Evolutionary conservation across 1,140 invertebrate genomes (phyloP), one percentile per base, ranked within the genome.

Genomic region (Macrostomum lignano): DNA sequence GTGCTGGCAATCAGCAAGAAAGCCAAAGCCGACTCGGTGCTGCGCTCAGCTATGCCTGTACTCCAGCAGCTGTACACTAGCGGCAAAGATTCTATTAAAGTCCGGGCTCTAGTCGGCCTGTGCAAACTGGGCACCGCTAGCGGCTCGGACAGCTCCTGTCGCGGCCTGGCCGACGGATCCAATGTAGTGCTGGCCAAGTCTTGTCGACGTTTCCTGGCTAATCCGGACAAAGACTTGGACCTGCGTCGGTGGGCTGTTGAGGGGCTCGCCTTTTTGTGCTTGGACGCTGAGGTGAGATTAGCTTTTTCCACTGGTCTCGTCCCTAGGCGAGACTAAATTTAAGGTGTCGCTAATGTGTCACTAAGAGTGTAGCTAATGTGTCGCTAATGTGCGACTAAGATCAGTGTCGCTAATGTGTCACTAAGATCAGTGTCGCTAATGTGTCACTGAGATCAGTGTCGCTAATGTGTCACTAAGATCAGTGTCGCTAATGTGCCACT

Each of bases 271-370:
- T 98, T 93, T 51, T 60, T 98, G 2, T 88, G 84, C 3, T 64
- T 98, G 22, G 86, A 98, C 63, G 91, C 81, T 7, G 86, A 96
- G 56, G 78, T 96, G 1, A 98, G 98, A n/a, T n/a, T n/a, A n/a
- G n/a, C n/a, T n/a, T n/a, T n/a, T n/a, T n/a, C n/a, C n/a, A n/a
- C n/a, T n/a, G n/a, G n/a, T n/a, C n/a, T n/a, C n/a, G n/a, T n/a
- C n/a, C n/a, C n/a, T n/a, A n/a, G n/a, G n/a, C n/a, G n/a, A n/a
- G n/a, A n/a, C n/a, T n/a, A n/a, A n/a, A n/a, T n/a, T n/a, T n/a
- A n/a, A n/a, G n/a, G n/a, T n/a, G n/a, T n/a, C n/a, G n/a, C n/a
- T n/a, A n/a, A n/a, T n/a, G n/a, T n/a, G n/a, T n/a, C n/a, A n/a
- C n/a, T n/a, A n/a, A n/a, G n/a, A n/a, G n/a, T n/a, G n/a, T n/a